Conservation (phyloP, 1,140 invertebrate species). For the Meloidogyne floridensis region DNA sequence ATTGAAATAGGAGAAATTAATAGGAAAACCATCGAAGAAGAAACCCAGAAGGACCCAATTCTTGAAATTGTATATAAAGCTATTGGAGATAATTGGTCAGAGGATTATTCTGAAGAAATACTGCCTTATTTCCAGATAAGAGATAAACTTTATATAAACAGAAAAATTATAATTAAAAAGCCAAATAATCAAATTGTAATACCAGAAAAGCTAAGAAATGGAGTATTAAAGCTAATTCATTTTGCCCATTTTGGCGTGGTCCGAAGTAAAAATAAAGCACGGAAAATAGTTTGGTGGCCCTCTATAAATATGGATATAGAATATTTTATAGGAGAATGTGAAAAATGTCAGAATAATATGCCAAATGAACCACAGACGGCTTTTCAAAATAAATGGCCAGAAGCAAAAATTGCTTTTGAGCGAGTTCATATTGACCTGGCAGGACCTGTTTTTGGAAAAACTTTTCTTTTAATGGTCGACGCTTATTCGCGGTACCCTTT, state of each 20-base stretch:
- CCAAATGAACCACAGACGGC: not conserved
- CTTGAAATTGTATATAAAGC: not conserved
- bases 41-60: not conserved
- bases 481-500: constrained; percentile 5
- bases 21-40: not conserved
- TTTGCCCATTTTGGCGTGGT: not conserved
- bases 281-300: not conserved
- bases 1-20: not conserved
- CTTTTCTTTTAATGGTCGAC: not conserved
- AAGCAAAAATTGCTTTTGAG: not conserved
- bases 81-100: constrained; percentile 9
- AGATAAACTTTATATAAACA: not conserved
- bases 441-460: constrained; percentile 5
- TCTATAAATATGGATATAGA: not conserved
- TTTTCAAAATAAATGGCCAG: not conserved
- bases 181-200: constrained; percentile 7
- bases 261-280: not conserved
- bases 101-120: not conserved
- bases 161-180: not conserved
- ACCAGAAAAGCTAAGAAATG: not conserved
- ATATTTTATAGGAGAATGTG: constrained; percentile 10
- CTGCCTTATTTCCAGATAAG: constrained; percentile 1
- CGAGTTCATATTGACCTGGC: constrained; percentile 26
- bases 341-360: constrained; percentile 11
- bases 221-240: constrained; percentile 13